phyloP scores from a whole-genome alignment of 2,888 invertebrate genomes.

The Epiblema foenella region DNA sequence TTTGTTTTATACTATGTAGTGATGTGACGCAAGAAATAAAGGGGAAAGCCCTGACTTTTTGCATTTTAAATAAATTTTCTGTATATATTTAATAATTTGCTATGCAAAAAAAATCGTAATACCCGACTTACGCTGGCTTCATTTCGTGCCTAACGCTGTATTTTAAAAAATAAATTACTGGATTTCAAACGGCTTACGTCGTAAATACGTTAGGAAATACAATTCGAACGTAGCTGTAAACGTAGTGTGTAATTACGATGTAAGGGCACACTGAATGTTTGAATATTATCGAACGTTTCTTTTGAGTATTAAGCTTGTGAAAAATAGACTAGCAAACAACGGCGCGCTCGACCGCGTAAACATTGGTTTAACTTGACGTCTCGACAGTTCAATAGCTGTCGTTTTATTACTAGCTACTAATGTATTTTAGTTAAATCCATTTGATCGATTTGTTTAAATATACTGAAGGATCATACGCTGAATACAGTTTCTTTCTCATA shows the following conservation, averaged over 20 bases:
- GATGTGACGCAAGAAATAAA: no score
- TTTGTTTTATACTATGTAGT: no score
- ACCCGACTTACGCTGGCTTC: background rate
- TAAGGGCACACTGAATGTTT: slow-evolving; percentile 27
- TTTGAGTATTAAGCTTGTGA: slow-evolving; percentile 7
- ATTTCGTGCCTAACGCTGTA: background rate
- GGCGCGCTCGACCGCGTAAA: slow-evolving; percentile 45
- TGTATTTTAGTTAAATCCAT: background rate
- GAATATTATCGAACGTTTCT: slow-evolving; percentile 24
- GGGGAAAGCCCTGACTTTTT: no score
- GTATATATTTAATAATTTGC: no score
- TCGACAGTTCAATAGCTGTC: slow-evolving; percentile 53
- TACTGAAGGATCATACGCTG: background rate
- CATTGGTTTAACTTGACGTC: slow-evolving; percentile 50
- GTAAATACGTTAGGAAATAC: slow-evolving; percentile 3
- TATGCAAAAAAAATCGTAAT: background rate
- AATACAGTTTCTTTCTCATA: background rate
- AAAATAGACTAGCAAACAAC: slow-evolving; percentile 25
- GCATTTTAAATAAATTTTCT: background rate
- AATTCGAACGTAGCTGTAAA: slow-evolving; percentile 3
- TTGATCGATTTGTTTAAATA: background rate
- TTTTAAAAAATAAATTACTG: slow-evolving; percentile 12
- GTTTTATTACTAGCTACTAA: slow-evolving; percentile 36
- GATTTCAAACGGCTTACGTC: slow-evolving; percentile 14
- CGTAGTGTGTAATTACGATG: slow-evolving; percentile 15